These are phyloP conservation scores for Pocillopora grandis DNA, from an alignment of 92 coral and sea anemone genomes.

Conservation along the genomic window DNA sequence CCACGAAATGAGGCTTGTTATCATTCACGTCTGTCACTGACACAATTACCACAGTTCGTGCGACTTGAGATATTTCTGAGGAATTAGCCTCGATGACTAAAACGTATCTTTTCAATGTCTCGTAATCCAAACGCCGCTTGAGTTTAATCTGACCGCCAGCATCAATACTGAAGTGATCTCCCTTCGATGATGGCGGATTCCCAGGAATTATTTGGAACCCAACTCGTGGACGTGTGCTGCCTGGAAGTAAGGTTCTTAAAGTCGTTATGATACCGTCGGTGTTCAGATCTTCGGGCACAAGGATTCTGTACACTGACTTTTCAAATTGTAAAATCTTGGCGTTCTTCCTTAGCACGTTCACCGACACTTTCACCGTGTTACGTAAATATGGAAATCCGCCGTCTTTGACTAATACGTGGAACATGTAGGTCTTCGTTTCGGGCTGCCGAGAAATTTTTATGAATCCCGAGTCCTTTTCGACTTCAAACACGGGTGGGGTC, in stretches of 20 bases:
- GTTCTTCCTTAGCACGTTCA: constrained; percentile 63
- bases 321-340: constrained; percentile 78
- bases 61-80: constrained; percentile 71
- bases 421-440: constrained; percentile 78
- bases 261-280: constrained; percentile 37
- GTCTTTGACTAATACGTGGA: constrained; percentile 86
- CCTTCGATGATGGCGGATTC: constrained; percentile 52
- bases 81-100: constrained; percentile 84
- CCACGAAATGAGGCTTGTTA: constrained; percentile 79
- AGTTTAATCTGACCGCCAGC: constrained; percentile 70
- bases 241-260: constrained; percentile 67
- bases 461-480: constrained; percentile 70
- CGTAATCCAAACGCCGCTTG: constrained; percentile 66
- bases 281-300: constrained; percentile 55
- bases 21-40: constrained; percentile 82
- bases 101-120: constrained; percentile 78
- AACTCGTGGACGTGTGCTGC: constrained; percentile 57
- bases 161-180: constrained; percentile 61
- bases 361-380: constrained; percentile 62
- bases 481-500: constrained; percentile 91
- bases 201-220: constrained; percentile 74
- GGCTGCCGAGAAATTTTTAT: constrained; percentile 75
- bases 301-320: constrained; percentile 65
- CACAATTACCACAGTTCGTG: constrained; percentile 82
- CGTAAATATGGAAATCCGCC: constrained; percentile 78